A percentile compares a stretch with the other conserved stretches of the same genome.
Conservation (phyloP, 1,140 invertebrate species). For the Telenomus remus region DNA sequence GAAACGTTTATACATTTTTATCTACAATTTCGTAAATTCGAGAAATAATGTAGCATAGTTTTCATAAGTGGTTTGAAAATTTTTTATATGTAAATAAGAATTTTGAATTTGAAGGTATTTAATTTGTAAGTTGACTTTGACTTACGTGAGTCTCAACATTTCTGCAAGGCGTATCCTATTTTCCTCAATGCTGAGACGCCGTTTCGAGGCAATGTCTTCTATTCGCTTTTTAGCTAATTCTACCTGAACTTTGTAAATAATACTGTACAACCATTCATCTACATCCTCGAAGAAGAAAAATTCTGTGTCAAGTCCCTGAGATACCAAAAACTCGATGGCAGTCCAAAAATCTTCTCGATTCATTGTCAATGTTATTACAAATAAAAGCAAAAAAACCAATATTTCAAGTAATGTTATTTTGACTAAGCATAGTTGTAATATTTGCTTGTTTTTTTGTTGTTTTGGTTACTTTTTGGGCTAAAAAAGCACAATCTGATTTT, state of each 20-base stretch:
- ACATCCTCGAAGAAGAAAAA: conserved; percentile 51
- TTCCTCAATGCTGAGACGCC: conserved; percentile 18
- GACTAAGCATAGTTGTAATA: too few species aligned
- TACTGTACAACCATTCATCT: conserved; percentile 63
- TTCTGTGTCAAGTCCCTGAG: conserved; percentile 34
- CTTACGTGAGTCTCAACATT: conserved; percentile 33
- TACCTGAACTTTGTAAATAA: conserved; percentile 50
- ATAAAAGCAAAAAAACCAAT: too few species aligned
- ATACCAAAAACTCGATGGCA: conserved; percentile 59
- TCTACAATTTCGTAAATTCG: too few species aligned
- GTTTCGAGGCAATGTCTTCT: conserved; percentile 3
- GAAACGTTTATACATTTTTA: too few species aligned
- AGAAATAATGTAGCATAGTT: too few species aligned
- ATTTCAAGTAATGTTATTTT: too few species aligned
- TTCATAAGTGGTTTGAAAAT: too few species aligned
- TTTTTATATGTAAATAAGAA: too few species aligned
- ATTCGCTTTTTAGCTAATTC: conserved; percentile 28
- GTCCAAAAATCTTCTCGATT: conserved; percentile 57
- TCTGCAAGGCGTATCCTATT: conserved; percentile 12
- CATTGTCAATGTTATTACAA: conserved; percentile 11
- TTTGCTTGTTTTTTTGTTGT: too few species aligned
- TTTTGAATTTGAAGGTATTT: not conserved
- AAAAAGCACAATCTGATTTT: too few species aligned
- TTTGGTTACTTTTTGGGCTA: too few species aligned
- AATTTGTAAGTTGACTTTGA: not conserved